Base-by-base conservation (phyloP, 1,140 invertebrate species). In the Calosoma granatense region DNA sequence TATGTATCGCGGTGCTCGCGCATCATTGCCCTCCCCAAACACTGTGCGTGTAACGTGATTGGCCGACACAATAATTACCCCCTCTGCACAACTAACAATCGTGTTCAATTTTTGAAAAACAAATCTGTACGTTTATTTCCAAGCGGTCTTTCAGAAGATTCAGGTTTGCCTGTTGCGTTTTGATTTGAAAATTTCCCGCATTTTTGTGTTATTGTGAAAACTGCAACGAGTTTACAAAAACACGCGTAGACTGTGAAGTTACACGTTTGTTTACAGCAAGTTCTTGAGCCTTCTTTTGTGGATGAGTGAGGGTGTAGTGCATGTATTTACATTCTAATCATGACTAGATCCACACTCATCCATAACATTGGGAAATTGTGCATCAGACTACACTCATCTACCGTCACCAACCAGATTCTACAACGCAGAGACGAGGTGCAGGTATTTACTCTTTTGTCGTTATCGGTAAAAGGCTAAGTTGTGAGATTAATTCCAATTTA, bases 341-440 rank as follows among this genome's bases (percentile, higher is more conserved):
- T 54, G 53, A 54, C 53, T 54, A 54, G 53, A 54, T 54, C 53
- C 53, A 54, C 53, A 54, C 53, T 54, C 53, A 54, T 54, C 53
- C 53, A 54, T 17, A 47, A 47, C 41, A 17, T 12, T 47, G 6
- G 41, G 41, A 9, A 47, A 47, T 12, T 17, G 26, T 36, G 26
- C 26, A n/a, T 47, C 15, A n/a, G n/a, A n/a, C n/a, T n/a, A n/a
- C n/a, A n/a, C n/a, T n/a, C n/a, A n/a, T n/a, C n/a, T n/a, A n/a
- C n/a, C n/a, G n/a, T n/a, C n/a, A n/a, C n/a, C n/a, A n/a, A n/a
- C n/a, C n/a, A n/a, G n/a, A n/a, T n/a, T n/a, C n/a, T n/a, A n/a
- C n/a, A n/a, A n/a, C n/a, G n/a, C n/a, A n/a, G n/a, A n/a, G n/a
- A n/a, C n/a, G n/a, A n/a, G n/a, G n/a, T n/a, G n/a, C n/a, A n/a